Base-by-base conservation (phyloP, 2,113 vertebrate genomes). In the Mionectes macconnelli region DNA sequence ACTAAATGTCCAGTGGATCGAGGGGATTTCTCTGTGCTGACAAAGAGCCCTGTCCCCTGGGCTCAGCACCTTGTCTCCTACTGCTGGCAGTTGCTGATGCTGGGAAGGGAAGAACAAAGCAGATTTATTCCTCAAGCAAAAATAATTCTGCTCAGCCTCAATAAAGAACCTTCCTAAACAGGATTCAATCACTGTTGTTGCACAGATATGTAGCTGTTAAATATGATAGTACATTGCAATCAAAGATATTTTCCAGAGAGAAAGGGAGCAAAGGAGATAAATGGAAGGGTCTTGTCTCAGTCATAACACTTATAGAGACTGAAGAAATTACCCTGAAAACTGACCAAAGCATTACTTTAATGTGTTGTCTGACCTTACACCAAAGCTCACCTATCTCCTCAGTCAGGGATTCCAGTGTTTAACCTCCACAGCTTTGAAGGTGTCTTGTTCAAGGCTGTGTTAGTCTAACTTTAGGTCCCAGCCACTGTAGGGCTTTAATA, bases 1-100 rank as follows among this genome's bases (percentile, higher is more conserved):
- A 16, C 27, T 10, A 35, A 49, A 21, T 8, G 1, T 14, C 53
- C 28, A 30, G 27, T 7, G 76, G 40, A 42, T 1, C 0, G 0
- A 55, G n/a, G 15, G 47, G 8, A 11, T 81, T 84, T 31, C 47
- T 56, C 37, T 53, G 25, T 21, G 17, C 20, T 45, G 11, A 14
- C 27, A 9, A 9, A 13, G n/a, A 35, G 4, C 24, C 10, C 18
- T 9, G 8, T 33, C 20, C 7, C 8, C 10, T 3, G 9, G 12
- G 24, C 31, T 45, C 42, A 39, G 40, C 49, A 47, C 15, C 17
- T 50, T 15, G 1, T 40, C 50, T 40, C 3, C 37, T 69, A 3
- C 45, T 59, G 42, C 56, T 30, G 35, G 6, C 35, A 10, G 60
- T 40, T 45, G 12, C 31, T 81, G 40, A 2, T 21, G 14, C 19